phyloP scores from a whole-genome alignment of 37 sponge, comb jelly and placozoan genomes.

The Eunapius fragilis region DNA sequence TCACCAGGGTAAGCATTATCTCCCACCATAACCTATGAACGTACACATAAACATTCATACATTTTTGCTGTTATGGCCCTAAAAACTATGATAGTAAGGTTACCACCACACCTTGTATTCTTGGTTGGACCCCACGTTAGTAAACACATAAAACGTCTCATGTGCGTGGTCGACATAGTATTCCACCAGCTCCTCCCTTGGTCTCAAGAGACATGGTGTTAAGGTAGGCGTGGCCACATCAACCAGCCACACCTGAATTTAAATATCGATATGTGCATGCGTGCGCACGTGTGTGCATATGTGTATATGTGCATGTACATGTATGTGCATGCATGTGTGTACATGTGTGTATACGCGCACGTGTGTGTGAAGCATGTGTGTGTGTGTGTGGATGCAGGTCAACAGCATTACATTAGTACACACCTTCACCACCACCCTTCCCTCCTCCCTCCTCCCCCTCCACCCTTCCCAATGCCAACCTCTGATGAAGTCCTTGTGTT shows the following conservation, averaged over 20 bases:
- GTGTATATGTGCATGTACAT: no score
- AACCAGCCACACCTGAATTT: not conserved
- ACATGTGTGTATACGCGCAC: no score
- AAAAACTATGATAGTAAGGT: no score
- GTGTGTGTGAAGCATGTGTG: no score
- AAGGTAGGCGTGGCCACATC: not conserved
- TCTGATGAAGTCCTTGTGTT: constrained; percentile 36
- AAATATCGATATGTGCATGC: no score
- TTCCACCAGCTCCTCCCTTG: constrained; percentile 3
- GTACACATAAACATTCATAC: not conserved
- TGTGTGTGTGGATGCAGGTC: no score
- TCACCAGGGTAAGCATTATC: not conserved
- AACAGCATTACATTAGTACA: no score
- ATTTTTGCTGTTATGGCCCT: not conserved
- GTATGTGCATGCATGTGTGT: no score
- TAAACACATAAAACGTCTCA: constrained; percentile 39
- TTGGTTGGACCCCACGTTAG: constrained; percentile 3
- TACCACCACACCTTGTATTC: constrained; percentile 20
- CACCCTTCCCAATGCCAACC: not conserved
- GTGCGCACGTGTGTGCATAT: no score
- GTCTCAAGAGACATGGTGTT: constrained; percentile 4
- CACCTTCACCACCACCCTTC: no score
- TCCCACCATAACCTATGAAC: not conserved
- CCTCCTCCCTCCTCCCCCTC: not conserved
- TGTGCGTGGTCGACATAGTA: constrained; percentile 60